A percentile compares a stretch with the other conserved stretches of the same genome.
Evolutionary conservation across 2,113 vertebrate species (phyloP).

Genomic region (Polyodon spathula): DNA sequence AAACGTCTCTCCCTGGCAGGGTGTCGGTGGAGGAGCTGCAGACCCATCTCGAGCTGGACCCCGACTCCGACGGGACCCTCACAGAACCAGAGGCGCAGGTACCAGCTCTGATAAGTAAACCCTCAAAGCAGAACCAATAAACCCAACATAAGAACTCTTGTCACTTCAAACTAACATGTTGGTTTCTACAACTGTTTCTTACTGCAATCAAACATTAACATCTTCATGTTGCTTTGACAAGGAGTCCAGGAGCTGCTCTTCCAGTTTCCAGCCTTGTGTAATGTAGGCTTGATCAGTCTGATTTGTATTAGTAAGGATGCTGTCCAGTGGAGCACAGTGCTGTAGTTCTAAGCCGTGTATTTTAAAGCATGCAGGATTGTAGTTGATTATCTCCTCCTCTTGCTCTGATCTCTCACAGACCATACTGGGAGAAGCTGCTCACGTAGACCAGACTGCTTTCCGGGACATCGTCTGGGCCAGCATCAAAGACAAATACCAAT

Average conservation of each 20-base stretch:
- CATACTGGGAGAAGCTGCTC: constrained; percentile 53
- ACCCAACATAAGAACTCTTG: too few species aligned
- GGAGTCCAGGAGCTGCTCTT: too few species aligned
- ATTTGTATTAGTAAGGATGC: too few species aligned
- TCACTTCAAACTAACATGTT: too few species aligned
- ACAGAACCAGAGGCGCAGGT: constrained; percentile 74
- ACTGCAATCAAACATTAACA: too few species aligned
- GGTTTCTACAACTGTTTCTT: too few species aligned
- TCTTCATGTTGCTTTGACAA: too few species aligned
- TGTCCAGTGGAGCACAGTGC: too few species aligned
- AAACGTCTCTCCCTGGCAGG: constrained; percentile 37
- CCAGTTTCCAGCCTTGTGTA: too few species aligned
- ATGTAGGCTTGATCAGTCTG: too few species aligned
- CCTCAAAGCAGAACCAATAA: background rate
- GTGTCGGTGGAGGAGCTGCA: constrained; percentile 64
- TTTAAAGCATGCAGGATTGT: background rate
- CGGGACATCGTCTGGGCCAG: constrained; percentile 55
- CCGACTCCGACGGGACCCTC: constrained; percentile 62
- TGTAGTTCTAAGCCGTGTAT: background rate
- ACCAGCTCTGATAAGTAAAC: background rate
- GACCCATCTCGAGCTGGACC: constrained; percentile 68
- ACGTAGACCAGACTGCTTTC: constrained; percentile 52
- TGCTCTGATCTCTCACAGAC: constrained; percentile 35
- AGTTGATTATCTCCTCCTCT: constrained; percentile 3
- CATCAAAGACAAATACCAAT: constrained; percentile 69